Evolutionary conservation across 2,113 vertebrate species (phyloP).

Genomic region (Platysternon megacephalum): DNA sequence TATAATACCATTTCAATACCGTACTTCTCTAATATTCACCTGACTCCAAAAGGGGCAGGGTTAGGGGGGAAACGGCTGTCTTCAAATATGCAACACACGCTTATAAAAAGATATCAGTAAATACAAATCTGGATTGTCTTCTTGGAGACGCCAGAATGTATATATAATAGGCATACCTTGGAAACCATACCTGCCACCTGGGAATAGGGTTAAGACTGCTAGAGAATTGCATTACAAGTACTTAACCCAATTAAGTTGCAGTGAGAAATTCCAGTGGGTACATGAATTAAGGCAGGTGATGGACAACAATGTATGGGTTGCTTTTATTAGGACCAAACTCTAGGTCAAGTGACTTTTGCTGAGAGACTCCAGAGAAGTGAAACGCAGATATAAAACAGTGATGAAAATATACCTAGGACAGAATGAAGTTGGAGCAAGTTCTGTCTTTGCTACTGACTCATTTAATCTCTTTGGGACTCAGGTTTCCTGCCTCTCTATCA

Average conservation of each 20-base stretch:
- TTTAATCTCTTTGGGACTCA: background rate
- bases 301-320: background rate
- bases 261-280: background rate
- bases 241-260: background rate
- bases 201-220: background rate
- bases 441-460: background rate
- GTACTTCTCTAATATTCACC: background rate
- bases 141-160: background rate
- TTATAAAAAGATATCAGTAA: background rate
- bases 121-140: background rate
- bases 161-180: background rate
- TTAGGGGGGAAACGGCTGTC: background rate
- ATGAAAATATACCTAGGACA: background rate
- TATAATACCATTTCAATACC: background rate
- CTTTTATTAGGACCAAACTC: background rate
- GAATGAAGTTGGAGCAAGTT: background rate
- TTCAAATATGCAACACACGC: background rate
- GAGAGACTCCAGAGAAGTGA: background rate
- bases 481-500: background rate
- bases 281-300: background rate
- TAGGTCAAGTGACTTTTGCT: background rate
- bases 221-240: background rate
- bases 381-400: background rate
- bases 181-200: background rate
- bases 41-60: background rate